These are phyloP conservation scores for Cataglyphis altisquamis DNA, from an alignment of 2,888 invertebrate species.

Conservation along the genomic window DNA sequence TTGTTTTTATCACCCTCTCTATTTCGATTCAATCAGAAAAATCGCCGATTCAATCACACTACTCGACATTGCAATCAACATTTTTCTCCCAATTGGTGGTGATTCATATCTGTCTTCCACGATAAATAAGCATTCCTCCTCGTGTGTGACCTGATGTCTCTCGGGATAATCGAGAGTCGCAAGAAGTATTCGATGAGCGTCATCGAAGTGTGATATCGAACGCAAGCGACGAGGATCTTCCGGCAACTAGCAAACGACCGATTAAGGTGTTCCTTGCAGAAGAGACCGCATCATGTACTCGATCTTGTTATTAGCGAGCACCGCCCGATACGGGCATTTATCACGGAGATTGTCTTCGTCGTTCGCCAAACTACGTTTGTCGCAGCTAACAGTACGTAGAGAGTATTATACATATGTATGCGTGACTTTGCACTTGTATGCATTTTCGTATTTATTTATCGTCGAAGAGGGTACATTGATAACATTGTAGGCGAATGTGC, in stretches of 20 bases:
- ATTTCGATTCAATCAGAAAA: neutral
- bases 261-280: constrained; percentile 12
- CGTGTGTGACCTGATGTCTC: neutral
- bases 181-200: neutral
- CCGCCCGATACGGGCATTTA: constrained; percentile 65
- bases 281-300: constrained; percentile 77
- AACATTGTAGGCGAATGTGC: neutral
- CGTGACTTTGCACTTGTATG: neutral
- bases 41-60: neutral
- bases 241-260: neutral
- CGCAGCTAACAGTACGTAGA: constrained; percentile 84
- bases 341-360: constrained; percentile 78
- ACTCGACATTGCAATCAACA: neutral
- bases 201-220: neutral
- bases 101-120: neutral
- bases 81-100: neutral
- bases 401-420: neutral
- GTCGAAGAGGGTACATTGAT: neutral
- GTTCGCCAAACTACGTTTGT: constrained; percentile 81
- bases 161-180: neutral
- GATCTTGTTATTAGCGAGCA: constrained; percentile 74
- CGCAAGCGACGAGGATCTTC: neutral
- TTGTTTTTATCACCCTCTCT: neutral
- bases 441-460: neutral
- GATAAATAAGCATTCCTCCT: neutral